phyloP scores from a whole-genome alignment of 2,797 vertebrate species.

The Melanotaenia pygmaea region DNA sequence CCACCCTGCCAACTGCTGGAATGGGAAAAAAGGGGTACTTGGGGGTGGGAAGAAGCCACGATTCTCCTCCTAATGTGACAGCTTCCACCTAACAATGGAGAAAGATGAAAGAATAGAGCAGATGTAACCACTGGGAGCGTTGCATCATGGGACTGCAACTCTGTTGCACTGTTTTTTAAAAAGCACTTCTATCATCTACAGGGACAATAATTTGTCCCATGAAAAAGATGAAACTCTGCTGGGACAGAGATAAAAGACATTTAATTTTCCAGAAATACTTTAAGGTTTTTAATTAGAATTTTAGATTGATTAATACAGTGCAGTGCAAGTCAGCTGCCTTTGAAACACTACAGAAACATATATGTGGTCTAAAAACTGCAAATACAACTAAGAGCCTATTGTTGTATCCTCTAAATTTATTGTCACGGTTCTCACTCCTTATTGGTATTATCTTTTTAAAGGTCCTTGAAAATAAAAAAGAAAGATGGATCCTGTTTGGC shows the following conservation, averaged over 20 bases:
- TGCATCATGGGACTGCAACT: constrained; percentile 96
- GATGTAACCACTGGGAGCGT: constrained; percentile 96
- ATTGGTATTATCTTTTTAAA: constrained; percentile 76
- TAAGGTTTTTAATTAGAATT: constrained; percentile 71
- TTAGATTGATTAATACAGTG: constrained; percentile 71
- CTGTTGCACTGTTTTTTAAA: constrained; percentile 75
- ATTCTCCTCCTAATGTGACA: constrained; percentile 98
- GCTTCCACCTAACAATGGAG: constrained; percentile 96
- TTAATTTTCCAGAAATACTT: constrained; percentile 76
- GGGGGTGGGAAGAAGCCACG: constrained; percentile 91
- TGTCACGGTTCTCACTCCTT: constrained; percentile 55
- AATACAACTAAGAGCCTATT: constrained; percentile 38
- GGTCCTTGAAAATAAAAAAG: constrained; percentile 77
- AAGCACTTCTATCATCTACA: constrained; percentile 82
- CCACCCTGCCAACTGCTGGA: constrained; percentile 96
- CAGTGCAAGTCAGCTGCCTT: constrained; percentile 49
- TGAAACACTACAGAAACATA: constrained; percentile 58
- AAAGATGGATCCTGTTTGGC: constrained; percentile 68
- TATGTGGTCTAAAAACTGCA: constrained; percentile 37
- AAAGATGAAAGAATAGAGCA: constrained; percentile 97
- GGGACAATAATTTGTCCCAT: constrained; percentile 83
- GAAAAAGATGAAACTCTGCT: constrained; percentile 75
- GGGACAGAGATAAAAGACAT: constrained; percentile 79
- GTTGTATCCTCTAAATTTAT: constrained; percentile 57
- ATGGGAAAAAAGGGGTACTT: constrained; percentile 89